Conservation (phyloP, 2,797 vertebrate genomes). For the Zalophus californianus region DNA sequence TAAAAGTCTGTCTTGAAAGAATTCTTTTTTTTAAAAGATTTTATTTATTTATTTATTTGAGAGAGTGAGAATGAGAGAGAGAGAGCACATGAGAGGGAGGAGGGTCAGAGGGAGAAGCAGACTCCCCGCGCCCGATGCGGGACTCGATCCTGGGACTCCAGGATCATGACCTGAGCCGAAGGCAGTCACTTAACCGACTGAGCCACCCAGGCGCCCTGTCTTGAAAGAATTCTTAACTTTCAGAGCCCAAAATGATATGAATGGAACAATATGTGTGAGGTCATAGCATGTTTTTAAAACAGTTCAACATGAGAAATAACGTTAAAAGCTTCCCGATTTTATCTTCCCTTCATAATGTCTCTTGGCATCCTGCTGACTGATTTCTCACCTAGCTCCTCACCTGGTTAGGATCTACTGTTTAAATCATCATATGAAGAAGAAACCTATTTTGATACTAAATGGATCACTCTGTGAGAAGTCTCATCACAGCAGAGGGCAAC, state of each 20-base stretch:
- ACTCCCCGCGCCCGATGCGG: too few species aligned
- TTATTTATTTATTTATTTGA: too few species aligned
- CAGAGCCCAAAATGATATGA: not conserved
- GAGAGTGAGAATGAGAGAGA: too few species aligned
- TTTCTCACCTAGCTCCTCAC: not conserved
- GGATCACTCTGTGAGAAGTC: accelerated
- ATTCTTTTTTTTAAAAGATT: not conserved
- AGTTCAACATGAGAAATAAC: not conserved
- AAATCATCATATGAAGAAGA: not conserved
- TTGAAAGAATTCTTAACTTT: constrained; percentile 5
- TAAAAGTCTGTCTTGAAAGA: not conserved
- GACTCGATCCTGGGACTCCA: too few species aligned
- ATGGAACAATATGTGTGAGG: not conserved
- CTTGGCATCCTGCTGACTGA: not conserved
- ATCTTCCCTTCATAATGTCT: not conserved
- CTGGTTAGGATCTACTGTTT: not conserved
- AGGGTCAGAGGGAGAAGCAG: too few species aligned
- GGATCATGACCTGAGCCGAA: too few species aligned
- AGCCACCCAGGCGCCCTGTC: too few species aligned
- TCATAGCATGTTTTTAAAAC: not conserved
- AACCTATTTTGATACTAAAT: not conserved
- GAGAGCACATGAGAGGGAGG: too few species aligned
- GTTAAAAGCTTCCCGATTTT: not conserved
- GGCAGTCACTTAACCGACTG: too few species aligned
- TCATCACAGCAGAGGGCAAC: not conserved